These are phyloP conservation scores for Herpailurus yagouaroundi DNA, from an alignment of 2,113 vertebrate species.

Conservation along the genomic window DNA sequence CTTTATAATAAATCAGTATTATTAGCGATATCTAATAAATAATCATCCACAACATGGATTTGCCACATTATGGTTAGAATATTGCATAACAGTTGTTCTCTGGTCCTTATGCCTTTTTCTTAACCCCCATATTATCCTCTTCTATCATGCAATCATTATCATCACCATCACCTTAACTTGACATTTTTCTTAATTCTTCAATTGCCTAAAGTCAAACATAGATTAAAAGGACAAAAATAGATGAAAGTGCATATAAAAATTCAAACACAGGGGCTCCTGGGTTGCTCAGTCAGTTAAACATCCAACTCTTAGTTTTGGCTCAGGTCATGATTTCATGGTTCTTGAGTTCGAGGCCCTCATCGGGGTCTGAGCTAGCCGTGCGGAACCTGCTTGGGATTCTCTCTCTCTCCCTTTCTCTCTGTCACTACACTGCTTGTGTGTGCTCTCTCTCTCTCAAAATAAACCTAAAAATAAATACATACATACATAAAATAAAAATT, in stretches of 20 bases:
- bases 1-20: not conserved
- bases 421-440: too few species aligned
- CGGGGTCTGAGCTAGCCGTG: too few species aligned
- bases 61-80: not conserved
- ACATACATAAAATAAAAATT: not conserved
- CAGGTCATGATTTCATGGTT: too few species aligned
- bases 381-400: too few species aligned
- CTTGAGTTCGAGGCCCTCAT: too few species aligned
- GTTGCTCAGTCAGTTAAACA: too few species aligned
- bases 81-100: not conserved
- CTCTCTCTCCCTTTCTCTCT: too few species aligned
- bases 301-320: too few species aligned
- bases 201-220: conserved; percentile 35
- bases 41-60: not conserved
- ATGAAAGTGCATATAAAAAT: conserved; percentile 9
- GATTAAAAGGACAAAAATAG: conserved; percentile 18
- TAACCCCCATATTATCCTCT: not conserved
- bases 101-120: conserved; percentile 32
- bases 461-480: too few species aligned
- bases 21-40: conserved; percentile 27
- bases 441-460: too few species aligned
- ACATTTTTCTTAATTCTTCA: conserved; percentile 42
- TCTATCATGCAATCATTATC: not conserved
- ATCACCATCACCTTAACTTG: not conserved
- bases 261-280: not conserved